A percentile compares a stretch with the other conserved stretches of the same genome.
phyloP scores from a whole-genome alignment of 2,113 vertebrate genomes.

The Muntiacus reevesi region DNA sequence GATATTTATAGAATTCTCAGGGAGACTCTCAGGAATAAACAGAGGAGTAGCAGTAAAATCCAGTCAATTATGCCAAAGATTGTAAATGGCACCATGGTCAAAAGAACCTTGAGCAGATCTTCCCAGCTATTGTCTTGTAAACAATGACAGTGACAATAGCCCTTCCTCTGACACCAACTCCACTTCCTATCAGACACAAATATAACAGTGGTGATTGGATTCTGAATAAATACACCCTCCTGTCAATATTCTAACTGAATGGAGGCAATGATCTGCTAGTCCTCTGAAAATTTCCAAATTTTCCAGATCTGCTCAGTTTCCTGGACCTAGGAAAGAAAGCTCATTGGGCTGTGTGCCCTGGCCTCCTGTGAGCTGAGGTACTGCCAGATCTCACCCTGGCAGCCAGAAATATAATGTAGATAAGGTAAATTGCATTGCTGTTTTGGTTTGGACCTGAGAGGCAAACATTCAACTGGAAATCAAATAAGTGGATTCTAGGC shows the following conservation, averaged over 20 bases:
- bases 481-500: slow-evolving; percentile 57
- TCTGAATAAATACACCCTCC: no score
- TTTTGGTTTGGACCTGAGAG: no score
- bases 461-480: slow-evolving; percentile 46
- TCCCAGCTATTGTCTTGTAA: background rate
- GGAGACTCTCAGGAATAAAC: background rate
- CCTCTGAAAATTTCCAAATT: slow-evolving; percentile 29
- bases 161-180: background rate
- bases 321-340: no score
- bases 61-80: background rate
- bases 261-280: background rate
- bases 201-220: no score
- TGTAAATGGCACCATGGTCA: background rate
- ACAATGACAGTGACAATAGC: background rate
- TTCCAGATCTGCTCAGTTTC: background rate
- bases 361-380: no score
- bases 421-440: no score
- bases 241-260: no score
- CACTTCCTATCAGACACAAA: background rate
- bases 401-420: no score
- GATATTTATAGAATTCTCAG: background rate
- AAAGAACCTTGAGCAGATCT: background rate
- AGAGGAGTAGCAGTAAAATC: background rate
- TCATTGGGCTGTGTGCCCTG: no score
- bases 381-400: no score